Evolutionary conservation across 1,140 invertebrate genomes (phyloP).

Genomic region (Acarapis woodi): DNA sequence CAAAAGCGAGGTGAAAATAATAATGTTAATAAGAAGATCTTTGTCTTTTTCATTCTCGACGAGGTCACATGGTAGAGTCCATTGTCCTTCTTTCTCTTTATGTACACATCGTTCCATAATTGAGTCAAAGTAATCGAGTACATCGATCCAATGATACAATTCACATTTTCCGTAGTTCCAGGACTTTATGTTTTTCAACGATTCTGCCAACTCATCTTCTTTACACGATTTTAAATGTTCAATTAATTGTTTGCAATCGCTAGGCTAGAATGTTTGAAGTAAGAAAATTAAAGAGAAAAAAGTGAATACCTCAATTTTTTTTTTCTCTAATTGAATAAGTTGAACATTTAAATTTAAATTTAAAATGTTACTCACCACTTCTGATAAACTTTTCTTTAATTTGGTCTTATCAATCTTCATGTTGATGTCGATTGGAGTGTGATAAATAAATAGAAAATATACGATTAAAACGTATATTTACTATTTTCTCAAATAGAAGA

Average conservation of each 20-base stretch:
- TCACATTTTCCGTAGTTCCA: conserved; percentile 78
- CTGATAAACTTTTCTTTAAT: conserved; percentile 57
- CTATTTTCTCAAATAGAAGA: too few relatives aligned
- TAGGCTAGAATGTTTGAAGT: conserved; percentile 23
- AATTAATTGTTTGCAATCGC: conserved; percentile 48
- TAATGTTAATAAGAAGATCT: conserved; percentile 38
- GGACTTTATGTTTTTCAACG: conserved; percentile 40
- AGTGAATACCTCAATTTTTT: conserved; percentile 6
- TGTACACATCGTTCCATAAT: conserved; percentile 43
- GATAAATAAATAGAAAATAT: too few relatives aligned
- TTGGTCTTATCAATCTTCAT: conserved; percentile 66
- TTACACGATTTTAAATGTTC: conserved; percentile 39
- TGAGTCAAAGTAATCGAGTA: conserved; percentile 49
- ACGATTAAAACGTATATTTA: too few relatives aligned
- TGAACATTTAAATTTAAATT: conserved; percentile 4
- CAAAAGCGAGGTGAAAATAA: conserved; percentile 52
- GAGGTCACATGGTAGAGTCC: conserved; percentile 45
- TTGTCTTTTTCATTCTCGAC: conserved; percentile 34
- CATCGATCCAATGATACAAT: conserved; percentile 63
- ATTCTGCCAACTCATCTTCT: conserved; percentile 29
- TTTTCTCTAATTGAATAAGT: conserved; percentile 2
- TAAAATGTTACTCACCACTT: conserved; percentile 31
- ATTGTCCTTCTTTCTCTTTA: conserved; percentile 30
- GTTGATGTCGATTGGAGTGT: too few relatives aligned
- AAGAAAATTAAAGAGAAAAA: conserved; percentile 11